Evolutionary conservation across 2,888 invertebrate species (phyloP), one percentile per base, ranked within the genome.

Genomic region (Boloria euphrosyne): DNA sequence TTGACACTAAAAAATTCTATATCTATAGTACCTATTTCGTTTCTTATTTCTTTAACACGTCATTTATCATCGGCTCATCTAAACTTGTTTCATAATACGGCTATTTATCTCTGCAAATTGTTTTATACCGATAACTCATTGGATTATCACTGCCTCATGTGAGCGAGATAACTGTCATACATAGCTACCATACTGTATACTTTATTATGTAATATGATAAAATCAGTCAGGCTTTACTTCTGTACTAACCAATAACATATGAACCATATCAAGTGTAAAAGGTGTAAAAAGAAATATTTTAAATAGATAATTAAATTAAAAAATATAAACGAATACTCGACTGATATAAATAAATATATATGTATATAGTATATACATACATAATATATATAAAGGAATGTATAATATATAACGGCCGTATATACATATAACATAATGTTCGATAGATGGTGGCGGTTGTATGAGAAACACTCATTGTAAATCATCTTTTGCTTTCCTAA

Each of bases 401-500:
- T 47, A 38, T 58, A 22, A 2, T 16, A 5, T 47, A 46, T 58
- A 22, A 22, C 46, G 17, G 7, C 31, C 10, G 10, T 38, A 10
- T 38, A 38, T 22, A 47, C 18, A 46, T 68, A 17, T 55, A 59
- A 43, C 31, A 53, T 51, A 68, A 68, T 71, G 68, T 72, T 80
- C 79, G 79, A 78, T 90, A 91, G 92, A 92, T 92, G 92, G 92
- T 92, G 92, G 90, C 86, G 89, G 92, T 90, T 90, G 82, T 92
- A 92, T 90, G 92, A 92, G 87, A 90, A 90, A 90, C 87, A 90
- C 85, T 90, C 90, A 89, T 89, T 89, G 80, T 91, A 90, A 73
- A 89, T 89, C 90, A 89, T 89, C 87, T 90, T 90, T 90, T 90
- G 90, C 90, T 91, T 91, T 91, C 87, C 90, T 90, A 89, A 89